Conservation (phyloP, 2,888 invertebrate species). For the Melitaea athalia region DNA sequence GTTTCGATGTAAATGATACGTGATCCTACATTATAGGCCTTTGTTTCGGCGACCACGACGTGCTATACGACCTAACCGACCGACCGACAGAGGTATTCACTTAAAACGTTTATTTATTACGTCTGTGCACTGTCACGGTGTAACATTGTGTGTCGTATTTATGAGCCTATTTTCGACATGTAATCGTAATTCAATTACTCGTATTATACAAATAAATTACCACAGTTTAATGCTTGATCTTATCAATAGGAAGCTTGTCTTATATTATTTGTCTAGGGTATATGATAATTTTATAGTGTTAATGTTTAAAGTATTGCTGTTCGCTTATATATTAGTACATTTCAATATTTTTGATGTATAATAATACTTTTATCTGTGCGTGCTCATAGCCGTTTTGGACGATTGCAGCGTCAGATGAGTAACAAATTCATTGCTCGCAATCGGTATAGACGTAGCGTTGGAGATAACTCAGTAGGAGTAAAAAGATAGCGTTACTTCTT, state of each 20-base stretch:
- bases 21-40: constrained; percentile 55
- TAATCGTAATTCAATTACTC: constrained; percentile 38
- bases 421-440: too few species aligned
- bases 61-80: constrained; percentile 41
- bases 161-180: constrained; percentile 34
- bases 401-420: too few species aligned
- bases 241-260: constrained; percentile 7
- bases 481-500: too few species aligned
- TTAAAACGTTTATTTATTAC: constrained; percentile 55
- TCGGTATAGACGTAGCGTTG: too few species aligned
- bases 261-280: not conserved
- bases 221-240: constrained; percentile 9
- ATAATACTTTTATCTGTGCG: too few species aligned
- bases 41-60: constrained; percentile 54
- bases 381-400: too few species aligned
- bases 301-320: not conserved
- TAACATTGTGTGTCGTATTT: constrained; percentile 39
- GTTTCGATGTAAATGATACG: constrained; percentile 50
- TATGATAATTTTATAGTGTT: not conserved
- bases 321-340: not conserved
- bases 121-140: constrained; percentile 39
- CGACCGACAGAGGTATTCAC: constrained; percentile 51
- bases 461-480: too few species aligned
- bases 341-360: too few species aligned
- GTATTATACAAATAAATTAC: constrained; percentile 18